Conservation (phyloP, 1,140 invertebrate genomes). For the Schlechtendalia chinensis region DNA sequence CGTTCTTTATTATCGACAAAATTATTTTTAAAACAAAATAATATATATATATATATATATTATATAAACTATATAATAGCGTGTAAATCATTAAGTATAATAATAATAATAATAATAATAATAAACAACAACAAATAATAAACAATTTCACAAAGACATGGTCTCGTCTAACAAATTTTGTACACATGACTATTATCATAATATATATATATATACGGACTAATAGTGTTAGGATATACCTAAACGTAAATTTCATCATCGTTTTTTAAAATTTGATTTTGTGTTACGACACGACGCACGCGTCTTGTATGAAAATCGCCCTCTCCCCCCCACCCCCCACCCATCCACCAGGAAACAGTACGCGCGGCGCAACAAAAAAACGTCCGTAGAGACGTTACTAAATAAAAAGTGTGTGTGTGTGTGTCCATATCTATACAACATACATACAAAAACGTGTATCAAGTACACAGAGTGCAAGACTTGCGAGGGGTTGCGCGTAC, state of each 20-base stretch:
- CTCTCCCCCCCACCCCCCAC: too few relatives aligned
- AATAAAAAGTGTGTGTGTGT: too few relatives aligned
- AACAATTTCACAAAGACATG: conserved; percentile 10
- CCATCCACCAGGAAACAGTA: too few relatives aligned
- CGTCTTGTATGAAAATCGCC: background rate
- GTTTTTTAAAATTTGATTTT: background rate
- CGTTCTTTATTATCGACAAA: conserved; percentile 42
- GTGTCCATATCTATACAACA: background rate
- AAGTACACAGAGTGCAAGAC: too few relatives aligned
- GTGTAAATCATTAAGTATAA: conserved; percentile 12
- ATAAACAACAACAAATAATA: background rate
- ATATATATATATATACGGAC: background rate
- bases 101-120: background rate
- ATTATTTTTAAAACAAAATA: conserved; percentile 50
- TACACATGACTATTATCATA: background rate
- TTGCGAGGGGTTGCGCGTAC: too few relatives aligned
- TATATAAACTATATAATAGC: conserved; percentile 31
- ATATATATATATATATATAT: background rate
- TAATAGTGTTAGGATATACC: background rate
- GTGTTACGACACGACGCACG: too few relatives aligned
- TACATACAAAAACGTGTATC: too few relatives aligned
- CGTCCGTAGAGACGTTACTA: too few relatives aligned
- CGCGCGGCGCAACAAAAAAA: too few relatives aligned
- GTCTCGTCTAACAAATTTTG: background rate
- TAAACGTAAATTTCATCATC: background rate